Percentiles rank a stretch among this genome's conserved stretches.
These are phyloP conservation scores for Pagetopsis macropterus DNA, from an alignment of 2,797 vertebrate genomes.

Conservation along the genomic window DNA sequence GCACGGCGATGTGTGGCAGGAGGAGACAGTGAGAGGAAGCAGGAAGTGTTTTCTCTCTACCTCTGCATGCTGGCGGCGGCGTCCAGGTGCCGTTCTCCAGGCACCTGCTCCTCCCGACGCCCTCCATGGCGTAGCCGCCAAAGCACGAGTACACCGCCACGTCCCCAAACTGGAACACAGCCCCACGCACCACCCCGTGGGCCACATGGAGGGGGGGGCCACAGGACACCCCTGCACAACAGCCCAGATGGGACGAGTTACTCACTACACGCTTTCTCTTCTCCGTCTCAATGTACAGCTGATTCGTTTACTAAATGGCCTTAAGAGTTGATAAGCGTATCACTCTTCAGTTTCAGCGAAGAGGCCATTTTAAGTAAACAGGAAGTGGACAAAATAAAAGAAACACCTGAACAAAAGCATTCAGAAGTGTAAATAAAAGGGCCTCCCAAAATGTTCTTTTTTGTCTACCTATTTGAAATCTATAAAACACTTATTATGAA, in stretches of 20 bases:
- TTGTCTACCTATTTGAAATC: not conserved
- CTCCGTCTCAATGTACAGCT: not conserved
- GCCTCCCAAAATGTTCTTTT: constrained; percentile 7
- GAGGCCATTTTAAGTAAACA: not conserved
- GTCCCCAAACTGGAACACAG: constrained; percentile 93
- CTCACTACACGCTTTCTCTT: constrained; percentile 39
- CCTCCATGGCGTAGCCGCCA: constrained; percentile 93
- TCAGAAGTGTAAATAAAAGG: not conserved
- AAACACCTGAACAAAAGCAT: constrained; percentile 2
- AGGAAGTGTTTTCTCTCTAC: constrained; percentile 79
- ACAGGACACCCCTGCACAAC: constrained; percentile 92
- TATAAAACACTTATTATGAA: not conserved
- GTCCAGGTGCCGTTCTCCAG: constrained; percentile 97
- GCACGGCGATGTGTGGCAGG: constrained; percentile 12
- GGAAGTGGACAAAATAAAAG: constrained; percentile 23
- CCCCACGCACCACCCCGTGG: constrained; percentile 91
- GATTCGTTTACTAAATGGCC: not conserved
- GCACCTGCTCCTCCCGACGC: constrained; percentile 90
- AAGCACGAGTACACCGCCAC: constrained; percentile 94
- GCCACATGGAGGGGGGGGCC: constrained; percentile 89
- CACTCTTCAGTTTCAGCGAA: constrained; percentile 2
- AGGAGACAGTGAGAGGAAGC: constrained; percentile 35
- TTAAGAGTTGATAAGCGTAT: not conserved
- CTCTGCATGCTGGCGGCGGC: constrained; percentile 91
- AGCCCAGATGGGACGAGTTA: constrained; percentile 80